Evolutionary conservation across 2,888 invertebrate species (phyloP).

Genomic region (Drosophila prostipennis): DNA sequence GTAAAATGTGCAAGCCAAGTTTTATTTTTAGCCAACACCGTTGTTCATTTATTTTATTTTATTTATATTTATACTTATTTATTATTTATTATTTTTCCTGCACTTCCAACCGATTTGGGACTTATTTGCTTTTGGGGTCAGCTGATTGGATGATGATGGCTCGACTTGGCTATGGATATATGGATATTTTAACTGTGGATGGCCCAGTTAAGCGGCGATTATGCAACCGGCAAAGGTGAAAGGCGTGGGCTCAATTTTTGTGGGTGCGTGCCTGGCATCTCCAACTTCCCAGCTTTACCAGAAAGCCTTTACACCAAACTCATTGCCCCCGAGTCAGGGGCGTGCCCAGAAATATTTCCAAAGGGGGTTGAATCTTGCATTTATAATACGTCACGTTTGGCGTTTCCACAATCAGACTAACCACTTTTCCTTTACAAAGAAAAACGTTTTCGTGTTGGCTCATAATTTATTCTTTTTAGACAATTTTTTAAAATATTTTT

Average conservation of each 20-base stretch:
- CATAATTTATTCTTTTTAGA: too few relatives aligned
- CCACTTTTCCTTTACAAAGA: too few relatives aligned
- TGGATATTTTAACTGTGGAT: neutral
- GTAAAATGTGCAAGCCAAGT: conserved; percentile 58
- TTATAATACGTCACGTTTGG: neutral
- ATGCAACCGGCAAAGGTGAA: conserved; percentile 71
- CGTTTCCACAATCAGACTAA: too few relatives aligned
- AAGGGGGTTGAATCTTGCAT: neutral
- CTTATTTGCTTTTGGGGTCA: conserved; percentile 20
- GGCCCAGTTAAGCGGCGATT: conserved; percentile 42
- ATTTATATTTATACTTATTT: conserved; percentile 1
- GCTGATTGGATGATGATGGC: neutral
- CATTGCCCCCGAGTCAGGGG: neutral
- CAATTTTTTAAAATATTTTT: too few relatives aligned
- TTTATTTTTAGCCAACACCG: conserved; percentile 33
- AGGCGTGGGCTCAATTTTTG: conserved; percentile 53
- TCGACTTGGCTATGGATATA: neutral
- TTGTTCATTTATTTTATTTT: conserved; percentile 1
- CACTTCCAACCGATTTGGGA: neutral
- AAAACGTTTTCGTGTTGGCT: too few relatives aligned
- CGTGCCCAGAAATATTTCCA: neutral
- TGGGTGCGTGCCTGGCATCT: conserved; percentile 56
- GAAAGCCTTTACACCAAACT: neutral
- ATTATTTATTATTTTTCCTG: neutral
- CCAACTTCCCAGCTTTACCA: conserved; percentile 30